Evolutionary conservation across 2,113 vertebrate genomes (phyloP).

Genomic region (Trichomycterus rosablanca): DNA sequence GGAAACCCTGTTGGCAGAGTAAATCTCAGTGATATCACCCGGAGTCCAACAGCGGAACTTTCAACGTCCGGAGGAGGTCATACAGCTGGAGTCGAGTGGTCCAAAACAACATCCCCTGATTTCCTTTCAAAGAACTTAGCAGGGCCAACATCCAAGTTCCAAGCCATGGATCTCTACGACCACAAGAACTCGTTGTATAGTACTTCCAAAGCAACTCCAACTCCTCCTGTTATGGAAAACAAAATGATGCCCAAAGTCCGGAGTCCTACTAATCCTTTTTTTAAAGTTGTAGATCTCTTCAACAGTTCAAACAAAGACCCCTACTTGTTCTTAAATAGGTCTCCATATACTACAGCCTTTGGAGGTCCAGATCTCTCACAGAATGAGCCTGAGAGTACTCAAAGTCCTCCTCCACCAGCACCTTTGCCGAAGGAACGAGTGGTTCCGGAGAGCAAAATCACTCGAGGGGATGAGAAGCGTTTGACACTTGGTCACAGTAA

Average conservation of each 20-base stretch:
- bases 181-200: constrained; percentile 52
- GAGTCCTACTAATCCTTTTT: constrained; percentile 44
- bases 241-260: constrained; percentile 54
- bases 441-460: constrained; percentile 7
- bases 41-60: constrained; percentile 34
- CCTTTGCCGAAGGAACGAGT: constrained; percentile 35
- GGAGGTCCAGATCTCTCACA: constrained; percentile 58
- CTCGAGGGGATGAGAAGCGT: constrained; percentile 70
- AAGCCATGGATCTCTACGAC: constrained; percentile 60
- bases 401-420: constrained; percentile 55
- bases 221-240: constrained; percentile 37
- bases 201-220: constrained; percentile 29
- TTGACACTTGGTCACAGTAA: constrained; percentile 95
- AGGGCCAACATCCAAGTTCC: constrained; percentile 58
- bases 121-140: constrained; percentile 44
- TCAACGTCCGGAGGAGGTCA: constrained; percentile 28
- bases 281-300: constrained; percentile 62
- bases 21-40: constrained; percentile 41
- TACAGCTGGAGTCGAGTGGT: constrained; percentile 50
- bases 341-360: constrained; percentile 46
- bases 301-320: constrained; percentile 51
- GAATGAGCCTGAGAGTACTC: constrained; percentile 58
- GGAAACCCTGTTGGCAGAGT: constrained; percentile 10
- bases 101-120: constrained; percentile 50
- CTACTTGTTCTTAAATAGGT: constrained; percentile 39